Percentiles rank a stretch among this genome's conserved stretches.
These are phyloP conservation scores for Trachelus iudaicus DNA, from an alignment of 2,888 invertebrate genomes.

Conservation along the genomic window DNA sequence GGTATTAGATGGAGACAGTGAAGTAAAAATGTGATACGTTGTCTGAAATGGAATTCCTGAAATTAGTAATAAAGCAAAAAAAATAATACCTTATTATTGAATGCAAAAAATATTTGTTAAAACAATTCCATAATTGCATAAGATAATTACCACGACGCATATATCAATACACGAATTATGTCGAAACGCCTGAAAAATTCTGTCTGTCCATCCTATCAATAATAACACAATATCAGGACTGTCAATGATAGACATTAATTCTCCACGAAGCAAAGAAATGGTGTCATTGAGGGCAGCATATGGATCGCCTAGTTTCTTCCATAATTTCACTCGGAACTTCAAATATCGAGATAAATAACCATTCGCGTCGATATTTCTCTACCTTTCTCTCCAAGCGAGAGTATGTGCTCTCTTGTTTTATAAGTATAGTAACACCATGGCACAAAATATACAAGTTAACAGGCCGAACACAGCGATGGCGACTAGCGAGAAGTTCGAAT, in stretches of 20 bases:
- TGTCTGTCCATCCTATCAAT: constrained; percentile 19
- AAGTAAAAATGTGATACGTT: not conserved
- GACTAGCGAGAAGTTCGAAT: constrained; percentile 9
- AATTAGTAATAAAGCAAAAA: too few relatives aligned
- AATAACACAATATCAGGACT: constrained; percentile 12
- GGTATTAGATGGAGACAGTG: not conserved
- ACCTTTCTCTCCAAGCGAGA: not conserved
- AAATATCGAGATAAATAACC: not conserved
- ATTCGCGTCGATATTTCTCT: not conserved
- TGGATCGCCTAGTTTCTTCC: not conserved
- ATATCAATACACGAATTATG: not conserved
- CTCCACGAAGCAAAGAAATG: not conserved
- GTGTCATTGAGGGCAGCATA: not conserved
- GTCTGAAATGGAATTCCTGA: too few relatives aligned
- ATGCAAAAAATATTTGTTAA: too few relatives aligned
- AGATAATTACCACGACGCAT: not conserved
- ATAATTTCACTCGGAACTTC: not conserved
- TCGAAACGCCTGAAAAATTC: not conserved
- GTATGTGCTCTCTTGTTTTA: not conserved
- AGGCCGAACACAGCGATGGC: constrained; percentile 20
- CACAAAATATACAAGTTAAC: constrained; percentile 14
- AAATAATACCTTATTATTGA: not conserved
- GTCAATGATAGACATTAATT: constrained; percentile 10
- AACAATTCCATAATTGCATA: too few relatives aligned
- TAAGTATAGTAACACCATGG: constrained; percentile 14